phyloP scores from a whole-genome alignment of 1,140 invertebrate species.

The Drosophila dunni region DNA sequence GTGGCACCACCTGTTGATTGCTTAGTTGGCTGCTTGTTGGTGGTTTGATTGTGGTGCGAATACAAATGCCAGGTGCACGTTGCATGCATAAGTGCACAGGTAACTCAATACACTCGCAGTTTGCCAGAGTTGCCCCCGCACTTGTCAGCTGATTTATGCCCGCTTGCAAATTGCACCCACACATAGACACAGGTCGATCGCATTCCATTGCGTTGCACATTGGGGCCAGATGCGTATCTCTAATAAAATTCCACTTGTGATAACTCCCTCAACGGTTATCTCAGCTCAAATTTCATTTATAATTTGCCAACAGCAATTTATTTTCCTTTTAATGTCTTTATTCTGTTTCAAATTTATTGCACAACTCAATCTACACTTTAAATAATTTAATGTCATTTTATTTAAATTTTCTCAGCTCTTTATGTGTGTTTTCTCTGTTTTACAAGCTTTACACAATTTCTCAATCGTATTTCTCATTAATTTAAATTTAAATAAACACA shows the following conservation, averaged over 20 bases:
- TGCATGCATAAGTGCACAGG: conserved; percentile 47
- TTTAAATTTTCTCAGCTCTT: too few relatives aligned
- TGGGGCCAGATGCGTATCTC: conserved; percentile 33
- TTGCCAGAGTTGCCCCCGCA: conserved; percentile 72
- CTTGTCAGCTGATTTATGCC: conserved; percentile 75
- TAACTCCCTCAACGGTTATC: not conserved
- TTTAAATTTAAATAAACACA: not conserved
- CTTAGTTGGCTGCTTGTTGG: not conserved
- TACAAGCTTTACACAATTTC: too few relatives aligned
- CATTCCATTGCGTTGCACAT: conserved; percentile 62
- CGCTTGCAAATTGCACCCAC: conserved; percentile 79
- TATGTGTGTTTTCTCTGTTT: too few relatives aligned
- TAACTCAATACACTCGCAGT: conserved; percentile 71
- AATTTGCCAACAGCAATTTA: not conserved
- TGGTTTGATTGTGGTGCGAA: conserved; percentile 23
- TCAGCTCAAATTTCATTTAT: not conserved
- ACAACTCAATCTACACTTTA: too few relatives aligned
- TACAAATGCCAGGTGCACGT: conserved; percentile 55
- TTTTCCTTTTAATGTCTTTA: not conserved
- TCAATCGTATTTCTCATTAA: not conserved
- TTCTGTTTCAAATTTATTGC: too few relatives aligned
- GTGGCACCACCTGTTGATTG: conserved; percentile 31
- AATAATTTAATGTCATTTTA: too few relatives aligned
- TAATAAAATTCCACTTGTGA: conserved; percentile 2
- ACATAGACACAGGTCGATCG: conserved; percentile 61